These are phyloP conservation scores for Sebastes matsubarae DNA, from an alignment of 2,797 vertebrate genomes.

Conservation along the genomic window DNA sequence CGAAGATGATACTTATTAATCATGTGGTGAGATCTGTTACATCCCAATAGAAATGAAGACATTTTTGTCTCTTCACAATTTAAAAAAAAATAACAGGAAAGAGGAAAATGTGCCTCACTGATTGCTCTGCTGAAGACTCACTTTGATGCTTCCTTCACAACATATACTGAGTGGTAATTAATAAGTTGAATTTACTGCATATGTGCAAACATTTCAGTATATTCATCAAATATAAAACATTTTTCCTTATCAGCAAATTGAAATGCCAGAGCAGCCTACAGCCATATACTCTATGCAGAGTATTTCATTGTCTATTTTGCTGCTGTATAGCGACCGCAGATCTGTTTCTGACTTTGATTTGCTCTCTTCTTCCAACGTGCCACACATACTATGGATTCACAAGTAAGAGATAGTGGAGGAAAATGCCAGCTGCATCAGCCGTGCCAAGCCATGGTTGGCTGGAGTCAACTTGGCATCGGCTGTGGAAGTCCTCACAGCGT, in stretches of 20 bases:
- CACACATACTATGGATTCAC: conserved; percentile 65
- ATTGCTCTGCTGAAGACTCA: conserved; percentile 6
- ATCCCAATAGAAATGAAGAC: background rate
- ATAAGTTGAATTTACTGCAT: conserved; percentile 10
- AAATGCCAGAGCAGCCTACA: conserved; percentile 23
- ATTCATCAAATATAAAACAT: conserved; percentile 7
- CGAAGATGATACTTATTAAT: conserved; percentile 32
- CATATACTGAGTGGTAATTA: background rate
- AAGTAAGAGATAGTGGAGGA: conserved; percentile 77
- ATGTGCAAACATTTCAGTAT: conserved; percentile 6
- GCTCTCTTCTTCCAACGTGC: conserved; percentile 49
- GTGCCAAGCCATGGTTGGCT: conserved; percentile 81
- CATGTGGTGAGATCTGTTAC: conserved; percentile 4
- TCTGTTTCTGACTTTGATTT: conserved; percentile 42
- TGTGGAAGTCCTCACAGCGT: conserved; percentile 85
- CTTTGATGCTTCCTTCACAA: conserved; percentile 9
- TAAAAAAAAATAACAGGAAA: conserved; percentile 6
- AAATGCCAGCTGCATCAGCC: conserved; percentile 79
- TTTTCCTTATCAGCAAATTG: conserved; percentile 22
- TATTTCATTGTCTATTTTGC: conserved; percentile 31
- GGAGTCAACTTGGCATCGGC: conserved; percentile 81
- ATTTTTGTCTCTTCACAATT: background rate
- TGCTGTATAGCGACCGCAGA: conserved; percentile 5
- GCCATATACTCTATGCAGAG: background rate
- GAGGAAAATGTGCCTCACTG: background rate